Evolutionary conservation across 2,888 invertebrate genomes (phyloP).

Genomic region (Zhengitettix transpicula): DNA sequence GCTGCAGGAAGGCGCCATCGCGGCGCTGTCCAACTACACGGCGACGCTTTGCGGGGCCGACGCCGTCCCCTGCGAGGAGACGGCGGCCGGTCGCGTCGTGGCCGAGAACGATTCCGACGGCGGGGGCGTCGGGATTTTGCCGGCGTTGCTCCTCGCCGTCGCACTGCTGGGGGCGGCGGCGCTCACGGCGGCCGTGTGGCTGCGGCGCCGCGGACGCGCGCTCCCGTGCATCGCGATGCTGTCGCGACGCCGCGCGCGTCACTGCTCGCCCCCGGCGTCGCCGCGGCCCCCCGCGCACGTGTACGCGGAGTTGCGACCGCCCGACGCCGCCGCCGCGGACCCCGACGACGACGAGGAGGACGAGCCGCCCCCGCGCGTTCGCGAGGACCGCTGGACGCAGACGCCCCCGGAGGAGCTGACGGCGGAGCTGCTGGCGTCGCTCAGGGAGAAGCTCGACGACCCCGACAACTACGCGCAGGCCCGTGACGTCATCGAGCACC

Average conservation of each 20-base stretch:
- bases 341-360: conserved; percentile 19
- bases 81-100: not conserved
- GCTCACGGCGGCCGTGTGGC: conserved; percentile 32
- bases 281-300: conserved; percentile 40
- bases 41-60: conserved; percentile 11
- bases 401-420: conserved; percentile 60
- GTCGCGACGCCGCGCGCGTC: conserved; percentile 26
- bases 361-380: conserved; percentile 23
- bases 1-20: not conserved
- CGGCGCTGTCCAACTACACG: not conserved
- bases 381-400: conserved; percentile 49
- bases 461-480: conserved; percentile 58
- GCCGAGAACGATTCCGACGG: conserved; percentile 1
- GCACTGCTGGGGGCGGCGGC: conserved; percentile 34
- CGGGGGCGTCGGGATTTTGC: conserved; percentile 18
- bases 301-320: conserved; percentile 39
- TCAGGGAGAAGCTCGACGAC: conserved; percentile 50
- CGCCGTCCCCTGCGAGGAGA: conserved; percentile 4
- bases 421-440: conserved; percentile 48
- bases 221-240: conserved; percentile 14
- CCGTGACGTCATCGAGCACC: conserved; percentile 56
- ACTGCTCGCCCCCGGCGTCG: not conserved
- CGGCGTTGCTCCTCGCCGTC: conserved; percentile 35
- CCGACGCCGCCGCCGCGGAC: too few species aligned
- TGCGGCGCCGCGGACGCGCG: not conserved